Percentiles rank a stretch among this genome's conserved stretches.
Evolutionary conservation across 2,888 invertebrate genomes (phyloP).

Genomic region (Apantesis nais): DNA sequence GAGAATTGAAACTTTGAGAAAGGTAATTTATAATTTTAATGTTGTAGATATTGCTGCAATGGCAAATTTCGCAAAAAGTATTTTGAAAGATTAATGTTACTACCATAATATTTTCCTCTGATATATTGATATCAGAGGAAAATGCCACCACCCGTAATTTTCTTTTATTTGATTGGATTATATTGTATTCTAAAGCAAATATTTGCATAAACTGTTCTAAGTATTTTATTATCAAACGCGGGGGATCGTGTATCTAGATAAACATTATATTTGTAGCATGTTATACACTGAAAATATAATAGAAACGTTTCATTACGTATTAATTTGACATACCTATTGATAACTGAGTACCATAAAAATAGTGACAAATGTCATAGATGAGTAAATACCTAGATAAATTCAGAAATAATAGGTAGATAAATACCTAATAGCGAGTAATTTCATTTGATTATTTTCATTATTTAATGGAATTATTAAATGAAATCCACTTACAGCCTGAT

Average conservation of each 20-base stretch:
- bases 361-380: too few relatives aligned
- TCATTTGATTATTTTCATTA: too few relatives aligned
- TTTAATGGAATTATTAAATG: too few relatives aligned
- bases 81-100: not conserved
- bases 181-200: not conserved
- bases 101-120: not conserved
- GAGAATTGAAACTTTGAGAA: slow-evolving; percentile 87
- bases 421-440: too few relatives aligned
- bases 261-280: not conserved
- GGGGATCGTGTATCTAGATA: not conserved
- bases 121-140: too few relatives aligned
- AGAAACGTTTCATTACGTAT: not conserved
- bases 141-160: not conserved
- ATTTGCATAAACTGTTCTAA: not conserved
- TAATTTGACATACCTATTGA: not conserved
- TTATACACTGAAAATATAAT: not conserved
- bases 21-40: slow-evolving; percentile 75
- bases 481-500: too few relatives aligned
- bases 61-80: not conserved
- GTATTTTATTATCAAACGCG: not conserved
- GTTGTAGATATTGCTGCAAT: not conserved
- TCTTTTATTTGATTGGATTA: not conserved
- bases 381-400: too few relatives aligned
- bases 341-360: not conserved
- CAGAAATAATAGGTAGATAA: too few relatives aligned